These are phyloP conservation scores for Montipora sp. DNA, from an alignment of 64 coral and sea anemone species.

Conservation along the genomic window DNA sequence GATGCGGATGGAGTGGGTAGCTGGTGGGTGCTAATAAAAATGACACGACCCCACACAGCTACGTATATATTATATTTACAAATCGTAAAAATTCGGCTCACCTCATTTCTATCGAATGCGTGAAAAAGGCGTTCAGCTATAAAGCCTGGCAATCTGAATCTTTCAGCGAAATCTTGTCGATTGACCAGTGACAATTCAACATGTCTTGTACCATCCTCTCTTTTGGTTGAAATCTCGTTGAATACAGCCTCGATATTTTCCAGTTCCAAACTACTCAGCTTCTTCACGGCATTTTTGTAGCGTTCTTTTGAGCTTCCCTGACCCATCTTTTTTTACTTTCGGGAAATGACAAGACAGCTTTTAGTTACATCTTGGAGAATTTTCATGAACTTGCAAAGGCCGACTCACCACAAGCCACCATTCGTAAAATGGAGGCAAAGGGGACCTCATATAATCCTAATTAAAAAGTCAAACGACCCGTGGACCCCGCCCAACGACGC, in stretches of 20 bases:
- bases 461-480: too few relatives aligned
- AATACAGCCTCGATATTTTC: constrained; percentile 93
- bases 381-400: neutral
- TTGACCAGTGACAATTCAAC: constrained; percentile 77
- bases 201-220: constrained; percentile 83
- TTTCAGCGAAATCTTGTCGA: constrained; percentile 92
- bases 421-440: too few relatives aligned
- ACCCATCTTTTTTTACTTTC: constrained; percentile 58
- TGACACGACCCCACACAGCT: too few relatives aligned
- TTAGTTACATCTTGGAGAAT: neutral
- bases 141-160: constrained; percentile 89
- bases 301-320: constrained; percentile 88
- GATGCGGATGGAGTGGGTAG: too few relatives aligned
- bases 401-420: too few relatives aligned
- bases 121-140: constrained; percentile 89
- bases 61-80: too few relatives aligned
- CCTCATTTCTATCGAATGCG: constrained; percentile 93
- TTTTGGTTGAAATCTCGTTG: constrained; percentile 84
- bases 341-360: neutral
- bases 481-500: too few relatives aligned
- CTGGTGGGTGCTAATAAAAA: too few relatives aligned
- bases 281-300: constrained; percentile 84
- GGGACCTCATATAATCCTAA: too few relatives aligned
- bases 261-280: constrained; percentile 86
- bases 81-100: neutral